Evolutionary conservation across 2,888 invertebrate species (phyloP), one percentile per base, ranked within the genome.

Genomic region (Troides helena): DNA sequence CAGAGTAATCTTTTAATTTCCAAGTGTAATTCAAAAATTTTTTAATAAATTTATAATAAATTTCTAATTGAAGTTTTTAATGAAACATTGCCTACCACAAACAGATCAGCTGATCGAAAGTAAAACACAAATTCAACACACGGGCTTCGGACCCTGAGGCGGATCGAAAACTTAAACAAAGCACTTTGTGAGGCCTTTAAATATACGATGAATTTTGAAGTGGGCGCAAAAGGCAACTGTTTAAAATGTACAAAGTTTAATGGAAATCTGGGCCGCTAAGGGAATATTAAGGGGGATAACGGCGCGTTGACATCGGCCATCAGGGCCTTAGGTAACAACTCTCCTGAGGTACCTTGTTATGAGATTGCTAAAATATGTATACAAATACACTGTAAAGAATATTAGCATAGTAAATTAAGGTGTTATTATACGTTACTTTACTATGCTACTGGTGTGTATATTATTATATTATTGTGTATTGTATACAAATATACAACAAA

Each of bases 161-260:
- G 76, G 80, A 81, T 84, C 80, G 79, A 85, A 85, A 89, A 89
- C 83, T 88, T 86, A 83, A 85, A 87, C 86, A 88, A 87, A 86
- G 85, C 87, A 84, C 86, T 88, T 87, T 84, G 83, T 76, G 77
- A 79, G 77, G 81, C 83, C 85, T 84, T 85, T 85, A 88, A 89
- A 88, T 89, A 88, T 86, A 85, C 88, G 85, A 85, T 86, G 89
- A 89, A 89, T 88, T 88, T 83, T 79, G 79, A 85, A 88, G 84
- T 83, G 80, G 80, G 81, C 82, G 82, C 83, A 80, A 87, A 85
- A 86, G 85, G 84, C 82, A 80, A 85, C 85, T 86, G 87, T 86
- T 87, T 88, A 86, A 90, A 90, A 88, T 87, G 85, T 87, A 84
- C 85, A 82, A 89, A 90, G 86, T 89, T 90, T 85, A 86, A 89